phyloP scores from a whole-genome alignment of 1,140 invertebrate species.

The Monomorium pharaonis region DNA sequence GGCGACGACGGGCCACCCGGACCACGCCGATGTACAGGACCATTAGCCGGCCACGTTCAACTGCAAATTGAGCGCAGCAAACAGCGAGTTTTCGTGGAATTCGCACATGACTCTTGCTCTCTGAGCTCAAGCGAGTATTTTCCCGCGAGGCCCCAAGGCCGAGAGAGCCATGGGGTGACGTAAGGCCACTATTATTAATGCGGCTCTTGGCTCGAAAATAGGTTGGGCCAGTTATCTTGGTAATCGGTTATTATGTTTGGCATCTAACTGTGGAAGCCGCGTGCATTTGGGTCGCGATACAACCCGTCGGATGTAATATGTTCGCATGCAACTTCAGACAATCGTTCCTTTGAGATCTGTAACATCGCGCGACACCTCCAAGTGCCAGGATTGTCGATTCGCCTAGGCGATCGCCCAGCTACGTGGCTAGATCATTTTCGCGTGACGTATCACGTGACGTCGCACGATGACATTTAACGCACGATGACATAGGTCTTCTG shows the following conservation, averaged over 20 bases:
- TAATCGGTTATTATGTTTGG: slow-evolving; percentile 84
- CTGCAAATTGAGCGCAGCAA: slow-evolving; percentile 35
- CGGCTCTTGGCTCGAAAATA: slow-evolving; percentile 83
- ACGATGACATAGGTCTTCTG: not conserved
- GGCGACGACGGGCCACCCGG: not conserved
- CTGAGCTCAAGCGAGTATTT: slow-evolving; percentile 60
- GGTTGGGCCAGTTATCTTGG: slow-evolving; percentile 81
- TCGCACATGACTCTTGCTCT: not conserved
- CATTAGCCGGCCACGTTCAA: slow-evolving; percentile 13
- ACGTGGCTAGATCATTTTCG: slow-evolving; percentile 1
- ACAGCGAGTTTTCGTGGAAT: slow-evolving; percentile 55
- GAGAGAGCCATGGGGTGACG: slow-evolving; percentile 74
- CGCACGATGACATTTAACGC: too few relatives aligned
- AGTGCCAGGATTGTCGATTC: slow-evolving; percentile 49
- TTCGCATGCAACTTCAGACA: slow-evolving; percentile 10
- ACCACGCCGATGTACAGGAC: not conserved
- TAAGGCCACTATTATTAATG: slow-evolving; percentile 83
- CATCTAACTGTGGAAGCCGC: slow-evolving; percentile 76
- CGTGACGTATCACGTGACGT: slow-evolving; percentile 24
- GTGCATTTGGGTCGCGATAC: slow-evolving; percentile 57
- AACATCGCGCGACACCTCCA: slow-evolving; percentile 14
- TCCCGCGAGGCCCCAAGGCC: slow-evolving; percentile 73
- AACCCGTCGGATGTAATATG: slow-evolving; percentile 35
- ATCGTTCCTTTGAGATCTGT: slow-evolving; percentile 31
- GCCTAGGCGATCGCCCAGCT: slow-evolving; percentile 26